Percentiles rank a stretch among this genome's conserved stretches.
phyloP scores from a whole-genome alignment of 2,113 vertebrate species.

The Parotia lawesii region DNA sequence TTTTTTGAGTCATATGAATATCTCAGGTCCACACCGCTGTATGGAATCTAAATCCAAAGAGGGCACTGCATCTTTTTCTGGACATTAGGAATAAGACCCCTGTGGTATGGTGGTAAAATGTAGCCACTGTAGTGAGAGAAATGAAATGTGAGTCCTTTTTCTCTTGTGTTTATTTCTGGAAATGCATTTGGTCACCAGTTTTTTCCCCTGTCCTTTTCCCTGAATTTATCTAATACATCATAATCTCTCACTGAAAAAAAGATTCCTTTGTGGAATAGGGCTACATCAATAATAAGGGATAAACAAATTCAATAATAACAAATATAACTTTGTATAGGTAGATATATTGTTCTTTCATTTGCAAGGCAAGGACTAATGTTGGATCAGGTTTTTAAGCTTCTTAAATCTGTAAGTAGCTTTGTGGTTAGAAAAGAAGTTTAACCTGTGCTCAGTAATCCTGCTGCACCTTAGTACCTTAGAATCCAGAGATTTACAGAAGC shows the following conservation, averaged over 20 bases:
- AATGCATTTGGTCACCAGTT: neutral
- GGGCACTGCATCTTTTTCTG: neutral
- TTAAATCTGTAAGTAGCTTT: conserved; percentile 65
- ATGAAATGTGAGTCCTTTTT: neutral
- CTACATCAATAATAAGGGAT: conserved; percentile 12
- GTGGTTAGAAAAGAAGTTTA: conserved; percentile 54
- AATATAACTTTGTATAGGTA: conserved; percentile 37
- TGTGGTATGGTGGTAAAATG: neutral
- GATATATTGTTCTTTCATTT: conserved; percentile 60
- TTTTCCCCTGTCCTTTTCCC: neutral
- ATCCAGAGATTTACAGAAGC: conserved; percentile 75
- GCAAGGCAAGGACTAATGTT: conserved; percentile 54
- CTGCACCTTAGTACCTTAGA: conserved; percentile 52
- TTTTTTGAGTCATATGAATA: neutral
- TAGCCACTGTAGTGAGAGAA: neutral
- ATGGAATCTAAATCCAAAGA: neutral
- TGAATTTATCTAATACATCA: neutral
- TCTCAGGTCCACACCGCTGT: neutral
- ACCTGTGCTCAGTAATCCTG: conserved; percentile 40
- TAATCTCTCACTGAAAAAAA: conserved; percentile 5
- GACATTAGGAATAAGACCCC: neutral
- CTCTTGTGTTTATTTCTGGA: conserved; percentile 26
- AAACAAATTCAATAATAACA: conserved; percentile 48
- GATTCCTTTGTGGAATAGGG: neutral
- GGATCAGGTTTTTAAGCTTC: conserved; percentile 58